Conservation (phyloP, 1,140 invertebrate species). For the Drosophila yakuba region DNA sequence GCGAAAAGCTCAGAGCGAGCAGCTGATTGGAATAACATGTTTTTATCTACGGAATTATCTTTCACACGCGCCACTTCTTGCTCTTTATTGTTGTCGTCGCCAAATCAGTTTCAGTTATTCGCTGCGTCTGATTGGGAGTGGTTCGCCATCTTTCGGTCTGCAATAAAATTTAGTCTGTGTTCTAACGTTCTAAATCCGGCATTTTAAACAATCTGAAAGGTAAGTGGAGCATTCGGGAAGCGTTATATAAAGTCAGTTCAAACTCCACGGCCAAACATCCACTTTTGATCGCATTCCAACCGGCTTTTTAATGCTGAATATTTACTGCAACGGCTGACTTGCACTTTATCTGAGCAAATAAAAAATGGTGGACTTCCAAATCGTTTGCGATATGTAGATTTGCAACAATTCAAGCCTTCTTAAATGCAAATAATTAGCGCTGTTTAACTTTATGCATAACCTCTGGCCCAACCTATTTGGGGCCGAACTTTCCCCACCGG, state of each 20-base stretch:
- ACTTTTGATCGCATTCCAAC: conserved; percentile 11
- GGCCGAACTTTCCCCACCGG: conserved; percentile 67
- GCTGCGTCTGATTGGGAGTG: conserved; percentile 62
- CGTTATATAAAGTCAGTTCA: conserved; percentile 29
- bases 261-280: neutral
- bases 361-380: conserved; percentile 34
- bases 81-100: conserved; percentile 47
- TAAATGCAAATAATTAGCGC: conserved; percentile 57
- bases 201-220: conserved; percentile 56
- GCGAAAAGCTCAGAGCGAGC: conserved; percentile 33
- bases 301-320: neutral
- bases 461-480: conserved; percentile 41
- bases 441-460: conserved; percentile 51
- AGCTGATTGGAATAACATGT: conserved; percentile 60
- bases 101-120: conserved; percentile 68
- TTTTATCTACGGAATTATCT: conserved; percentile 55
- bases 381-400: conserved; percentile 20
- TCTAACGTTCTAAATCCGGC: conserved; percentile 32
- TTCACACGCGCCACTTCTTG: conserved; percentile 24
- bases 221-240: conserved; percentile 24
- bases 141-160: conserved; percentile 57
- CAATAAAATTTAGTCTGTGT: conserved; percentile 23
- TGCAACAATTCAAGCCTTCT: conserved; percentile 34
- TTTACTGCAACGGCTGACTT: conserved; percentile 42
- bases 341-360: conserved; percentile 30